Percentiles rank a stretch among this genome's conserved stretches.
Evolutionary conservation across 1,140 invertebrate genomes (phyloP).

Genomic region (Micrasema minimum): DNA sequence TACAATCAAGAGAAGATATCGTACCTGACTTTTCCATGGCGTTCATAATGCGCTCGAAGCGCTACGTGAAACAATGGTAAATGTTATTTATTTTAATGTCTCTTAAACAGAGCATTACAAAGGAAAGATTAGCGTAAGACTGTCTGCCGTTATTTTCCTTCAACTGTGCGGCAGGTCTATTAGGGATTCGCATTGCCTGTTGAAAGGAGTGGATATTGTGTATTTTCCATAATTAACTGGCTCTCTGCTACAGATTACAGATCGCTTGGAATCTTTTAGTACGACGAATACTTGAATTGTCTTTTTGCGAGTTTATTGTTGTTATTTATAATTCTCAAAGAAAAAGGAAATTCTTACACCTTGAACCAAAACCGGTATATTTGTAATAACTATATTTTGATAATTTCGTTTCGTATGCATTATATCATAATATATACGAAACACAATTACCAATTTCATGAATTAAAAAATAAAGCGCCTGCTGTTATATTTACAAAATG

Average conservation of each 20-base stretch:
- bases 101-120: conserved; percentile 18
- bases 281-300: no score
- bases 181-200: conserved; percentile 22
- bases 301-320: no score
- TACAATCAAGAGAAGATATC: conserved; percentile 30
- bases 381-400: no score
- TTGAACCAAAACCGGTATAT: no score
- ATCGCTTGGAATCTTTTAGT: no score
- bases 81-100: conserved; percentile 35
- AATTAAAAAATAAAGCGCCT: no score
- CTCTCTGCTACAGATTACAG: conserved; percentile 2
- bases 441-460: no score
- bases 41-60: conserved; percentile 20
- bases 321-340: no score
- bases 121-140: conserved; percentile 22
- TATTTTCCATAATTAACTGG: conserved; percentile 12
- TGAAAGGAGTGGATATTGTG: not conserved
- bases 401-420: no score
- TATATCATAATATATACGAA: no score
- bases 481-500: no score
- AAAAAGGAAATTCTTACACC: no score
- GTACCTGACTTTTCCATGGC: conserved; percentile 22
- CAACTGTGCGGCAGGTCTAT: conserved; percentile 1
- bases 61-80: conserved; percentile 36
- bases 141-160: conserved; percentile 8